Percentiles rank a stretch among this genome's conserved stretches.
Conservation (phyloP, 2,113 vertebrate species). For the Phodopus roborovskii region DNA sequence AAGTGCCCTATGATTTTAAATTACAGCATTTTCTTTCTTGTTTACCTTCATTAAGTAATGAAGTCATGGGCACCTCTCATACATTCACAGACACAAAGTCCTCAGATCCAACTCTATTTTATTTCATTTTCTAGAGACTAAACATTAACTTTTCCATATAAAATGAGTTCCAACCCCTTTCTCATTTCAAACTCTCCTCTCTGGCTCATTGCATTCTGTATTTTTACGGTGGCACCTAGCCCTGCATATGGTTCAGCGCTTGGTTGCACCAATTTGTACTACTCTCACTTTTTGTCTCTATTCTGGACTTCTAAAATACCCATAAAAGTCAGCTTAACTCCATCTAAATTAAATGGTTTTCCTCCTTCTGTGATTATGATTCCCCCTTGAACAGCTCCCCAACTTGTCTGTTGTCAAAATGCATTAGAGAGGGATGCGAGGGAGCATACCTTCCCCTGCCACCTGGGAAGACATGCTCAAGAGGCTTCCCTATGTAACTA, state of each 20-base stretch:
- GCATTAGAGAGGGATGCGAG: neutral
- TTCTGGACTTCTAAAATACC: neutral
- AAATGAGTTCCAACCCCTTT: neutral
- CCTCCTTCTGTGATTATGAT: neutral
- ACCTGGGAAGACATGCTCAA: neutral
- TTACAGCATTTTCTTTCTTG: neutral
- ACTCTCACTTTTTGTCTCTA: neutral
- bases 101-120: neutral
- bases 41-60: neutral
- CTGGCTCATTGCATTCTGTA: neutral
- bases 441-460: neutral
- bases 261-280: neutral
- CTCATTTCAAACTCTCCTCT: neutral
- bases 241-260: neutral
- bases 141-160: neutral
- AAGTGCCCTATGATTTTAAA: neutral
- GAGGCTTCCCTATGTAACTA: neutral
- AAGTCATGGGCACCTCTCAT: neutral
- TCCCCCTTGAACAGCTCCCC: neutral
- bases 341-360: neutral
- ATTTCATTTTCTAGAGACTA: neutral
- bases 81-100: neutral
- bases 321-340: neutral
- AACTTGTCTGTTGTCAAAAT: neutral
- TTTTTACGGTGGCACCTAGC: neutral